Evolutionary conservation across 2,113 vertebrate genomes (phyloP).

Genomic region (Oryzias melastigma): DNA sequence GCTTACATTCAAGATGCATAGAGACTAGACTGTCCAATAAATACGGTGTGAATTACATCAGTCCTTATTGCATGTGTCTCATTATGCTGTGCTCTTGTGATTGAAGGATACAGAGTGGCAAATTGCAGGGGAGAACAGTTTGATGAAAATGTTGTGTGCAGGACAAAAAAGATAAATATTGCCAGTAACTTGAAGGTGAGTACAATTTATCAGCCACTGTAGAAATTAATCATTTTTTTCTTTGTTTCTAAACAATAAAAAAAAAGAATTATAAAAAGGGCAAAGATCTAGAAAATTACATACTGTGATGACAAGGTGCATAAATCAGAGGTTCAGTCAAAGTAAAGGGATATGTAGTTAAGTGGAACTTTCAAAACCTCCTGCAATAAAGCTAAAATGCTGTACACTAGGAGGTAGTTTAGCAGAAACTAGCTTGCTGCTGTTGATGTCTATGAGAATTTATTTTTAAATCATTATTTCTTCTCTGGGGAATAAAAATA

Average conservation of each 20-base stretch:
- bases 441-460: slow-evolving; percentile 40
- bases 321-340: slow-evolving; percentile 57
- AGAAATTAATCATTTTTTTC: slow-evolving; percentile 44
- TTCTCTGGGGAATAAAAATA: slow-evolving; percentile 11
- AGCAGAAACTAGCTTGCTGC: slow-evolving; percentile 31
- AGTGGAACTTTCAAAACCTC: slow-evolving; percentile 46
- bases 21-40: slow-evolving; percentile 50
- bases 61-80: slow-evolving; percentile 64
- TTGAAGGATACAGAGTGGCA: slow-evolving; percentile 54
- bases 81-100: slow-evolving; percentile 55
- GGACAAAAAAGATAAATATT: slow-evolving; percentile 67
- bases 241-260: not conserved
- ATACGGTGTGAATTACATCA: slow-evolving; percentile 62
- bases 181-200: slow-evolving; percentile 61
- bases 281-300: slow-evolving; percentile 48
- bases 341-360: slow-evolving; percentile 39
- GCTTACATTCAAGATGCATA: slow-evolving; percentile 40
- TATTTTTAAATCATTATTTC: slow-evolving; percentile 3
- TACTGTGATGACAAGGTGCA: slow-evolving; percentile 42
- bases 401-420: slow-evolving; percentile 39
- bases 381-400: slow-evolving; percentile 44
- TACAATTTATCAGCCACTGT: slow-evolving; percentile 56
- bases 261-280: slow-evolving; percentile 37
- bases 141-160: slow-evolving; percentile 54
- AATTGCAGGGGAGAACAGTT: slow-evolving; percentile 50